phyloP scores from a whole-genome alignment of 2,888 invertebrate species.

The Tillus elongatus region DNA sequence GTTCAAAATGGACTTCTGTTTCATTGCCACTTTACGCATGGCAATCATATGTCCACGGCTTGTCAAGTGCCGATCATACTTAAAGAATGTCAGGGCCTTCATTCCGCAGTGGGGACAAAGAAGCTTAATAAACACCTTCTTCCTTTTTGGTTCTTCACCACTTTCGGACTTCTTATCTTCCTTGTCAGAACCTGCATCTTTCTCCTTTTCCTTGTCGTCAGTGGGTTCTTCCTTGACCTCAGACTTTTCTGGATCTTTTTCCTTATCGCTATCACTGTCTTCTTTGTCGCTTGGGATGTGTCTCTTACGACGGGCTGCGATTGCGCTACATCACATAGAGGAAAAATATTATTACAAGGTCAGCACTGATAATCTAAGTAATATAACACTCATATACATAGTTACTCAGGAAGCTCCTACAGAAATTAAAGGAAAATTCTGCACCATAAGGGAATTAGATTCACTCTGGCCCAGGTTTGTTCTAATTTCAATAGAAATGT shows the following conservation, averaged over 20 bases:
- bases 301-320: constrained; percentile 25
- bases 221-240: constrained; percentile 21
- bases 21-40: constrained; percentile 64
- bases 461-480: too few relatives aligned
- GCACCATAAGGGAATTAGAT: too few relatives aligned
- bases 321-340: constrained; percentile 31
- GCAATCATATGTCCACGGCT: constrained; percentile 62
- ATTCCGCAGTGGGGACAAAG: constrained; percentile 70
- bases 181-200: constrained; percentile 21
- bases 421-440: neutral
- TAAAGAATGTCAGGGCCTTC: constrained; percentile 64
- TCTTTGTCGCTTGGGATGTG: constrained; percentile 27
- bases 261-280: constrained; percentile 36
- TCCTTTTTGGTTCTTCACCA: constrained; percentile 35
- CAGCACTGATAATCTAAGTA: too few relatives aligned
- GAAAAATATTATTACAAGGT: too few relatives aligned
- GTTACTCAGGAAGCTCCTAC: constrained; percentile 4
- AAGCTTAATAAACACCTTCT: constrained; percentile 55
- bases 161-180: constrained; percentile 28
- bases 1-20: constrained; percentile 63
- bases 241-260: constrained; percentile 25
- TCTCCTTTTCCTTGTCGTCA: constrained; percentile 26
- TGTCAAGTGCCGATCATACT: constrained; percentile 65
- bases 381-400: too few relatives aligned
- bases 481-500: too few relatives aligned